phyloP scores from a whole-genome alignment of 1,140 invertebrate species.

The Tyrophagus putrescentiae region DNA sequence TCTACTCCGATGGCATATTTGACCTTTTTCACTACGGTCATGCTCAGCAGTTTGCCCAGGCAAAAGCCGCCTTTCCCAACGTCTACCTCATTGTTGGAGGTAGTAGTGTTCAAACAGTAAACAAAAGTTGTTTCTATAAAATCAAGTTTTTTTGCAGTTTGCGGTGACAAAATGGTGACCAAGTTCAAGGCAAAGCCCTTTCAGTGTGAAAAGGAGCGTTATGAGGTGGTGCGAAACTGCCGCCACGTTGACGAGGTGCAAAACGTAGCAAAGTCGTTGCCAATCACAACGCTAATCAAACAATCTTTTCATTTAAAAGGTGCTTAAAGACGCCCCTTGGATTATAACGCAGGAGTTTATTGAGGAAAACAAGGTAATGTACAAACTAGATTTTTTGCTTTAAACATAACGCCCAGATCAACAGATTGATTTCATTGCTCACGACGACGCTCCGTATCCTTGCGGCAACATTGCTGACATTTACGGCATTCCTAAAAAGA shows the following conservation, averaged over 20 bases:
- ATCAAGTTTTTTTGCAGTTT: slow-evolving; percentile 44
- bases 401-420: slow-evolving; percentile 19
- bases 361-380: slow-evolving; percentile 37
- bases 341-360: slow-evolving; percentile 37
- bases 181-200: slow-evolving; percentile 41
- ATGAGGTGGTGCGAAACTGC: slow-evolving; percentile 40
- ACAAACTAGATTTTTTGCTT: slow-evolving; percentile 22
- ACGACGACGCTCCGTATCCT: slow-evolving; percentile 92
- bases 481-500: slow-evolving; percentile 74
- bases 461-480: slow-evolving; percentile 66
- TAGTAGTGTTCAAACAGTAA: slow-evolving; percentile 29
- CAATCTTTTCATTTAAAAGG: too few relatives aligned
- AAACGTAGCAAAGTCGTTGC: too few relatives aligned
- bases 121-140: not conserved
- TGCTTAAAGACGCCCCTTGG: slow-evolving; percentile 40
- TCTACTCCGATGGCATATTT: slow-evolving; percentile 40
- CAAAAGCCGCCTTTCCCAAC: slow-evolving; percentile 40
- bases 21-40: slow-evolving; percentile 38
- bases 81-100: slow-evolving; percentile 43
- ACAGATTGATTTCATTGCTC: slow-evolving; percentile 96
- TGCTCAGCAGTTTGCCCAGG: slow-evolving; percentile 43
- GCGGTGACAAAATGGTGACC: slow-evolving; percentile 74
- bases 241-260: slow-evolving; percentile 43
- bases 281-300: too few relatives aligned
- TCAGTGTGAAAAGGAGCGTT: slow-evolving; percentile 39